Evolutionary conservation across 2,888 invertebrate genomes (phyloP), one percentile per base, ranked within the genome.

Genomic region (Incurvaria masculella): DNA sequence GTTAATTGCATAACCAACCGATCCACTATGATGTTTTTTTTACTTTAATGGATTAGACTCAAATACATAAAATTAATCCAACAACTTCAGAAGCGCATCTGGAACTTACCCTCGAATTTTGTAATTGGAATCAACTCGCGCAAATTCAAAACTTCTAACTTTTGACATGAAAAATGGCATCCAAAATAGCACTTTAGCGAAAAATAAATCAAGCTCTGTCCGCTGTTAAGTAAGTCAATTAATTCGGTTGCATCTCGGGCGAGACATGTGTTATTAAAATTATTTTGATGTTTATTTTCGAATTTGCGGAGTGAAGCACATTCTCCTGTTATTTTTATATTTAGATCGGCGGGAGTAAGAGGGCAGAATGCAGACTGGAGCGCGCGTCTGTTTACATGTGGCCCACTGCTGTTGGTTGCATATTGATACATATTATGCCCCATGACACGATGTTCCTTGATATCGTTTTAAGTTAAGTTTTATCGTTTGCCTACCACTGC

Each of bases 231-330:
- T 66, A 17, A 40, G 64, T 61, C 58, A 59, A 65, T 67, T 66
- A 73, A 70, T 73, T 69, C 56, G 33, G 61, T 68, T 73, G 73
- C 73, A 71, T 56, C 58, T 47, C 61, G 67, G 68, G 69, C 70
- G 70, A 70, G 66, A 64, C 69, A 70, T 69, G 69, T 68, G 66
- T 70, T 75, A 75, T 72, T 71, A 72, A 65, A 72, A 76, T 55
- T 65, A 70, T 74, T 72, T 74, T 63, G 69, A 63, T 73, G 69
- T 75, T 76, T 78, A 73, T 74, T 75, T 72, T 78, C 75, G 73
- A 71, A 76, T 72, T 73, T 66, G 64, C 63, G 61, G 72, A 73
- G 76, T 75, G 75, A 75, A 75, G 75, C 75, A 76, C 78, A 78
- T 73, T 75, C 71, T 69, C 78, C 75, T 69, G 74, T 65, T 72